phyloP scores from a whole-genome alignment of 2,888 invertebrate species.

The Chalcosyrphus nemorum region DNA sequence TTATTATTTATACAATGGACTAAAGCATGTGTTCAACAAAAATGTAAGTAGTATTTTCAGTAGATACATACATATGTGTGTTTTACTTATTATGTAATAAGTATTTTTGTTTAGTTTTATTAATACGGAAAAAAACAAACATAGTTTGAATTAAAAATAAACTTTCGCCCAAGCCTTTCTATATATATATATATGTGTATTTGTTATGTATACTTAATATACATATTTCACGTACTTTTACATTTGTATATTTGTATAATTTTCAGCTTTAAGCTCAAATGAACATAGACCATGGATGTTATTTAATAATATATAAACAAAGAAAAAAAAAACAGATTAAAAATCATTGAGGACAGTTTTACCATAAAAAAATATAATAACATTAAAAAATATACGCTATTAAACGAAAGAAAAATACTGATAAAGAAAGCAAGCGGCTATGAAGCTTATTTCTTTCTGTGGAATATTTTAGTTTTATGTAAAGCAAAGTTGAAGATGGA shows the following conservation, averaged over 20 bases:
- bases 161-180: slow-evolving; percentile 40
- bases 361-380: background rate
- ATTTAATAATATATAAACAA: slow-evolving; percentile 5
- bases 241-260: slow-evolving; percentile 43
- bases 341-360: too few relatives aligned
- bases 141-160: slow-evolving; percentile 5
- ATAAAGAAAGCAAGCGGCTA: too few relatives aligned
- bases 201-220: background rate
- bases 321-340: slow-evolving; percentile 19
- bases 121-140: background rate
- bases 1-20: slow-evolving; percentile 4
- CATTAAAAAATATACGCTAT: too few relatives aligned
- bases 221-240: slow-evolving; percentile 26
- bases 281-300: slow-evolving; percentile 33
- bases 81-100: too few relatives aligned
- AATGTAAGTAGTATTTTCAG: slow-evolving; percentile 8
- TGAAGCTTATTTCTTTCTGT: background rate
- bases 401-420: too few relatives aligned
- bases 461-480: too few relatives aligned
- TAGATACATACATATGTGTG: too few relatives aligned
- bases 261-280: slow-evolving; percentile 57
- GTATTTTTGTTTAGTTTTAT: too few relatives aligned
- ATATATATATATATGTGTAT: background rate
- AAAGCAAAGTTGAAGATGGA: too few relatives aligned
- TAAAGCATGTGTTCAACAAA: slow-evolving; percentile 13